Conservation (phyloP, 2,113 vertebrate genomes). For the Seriola aureovittata region DNA sequence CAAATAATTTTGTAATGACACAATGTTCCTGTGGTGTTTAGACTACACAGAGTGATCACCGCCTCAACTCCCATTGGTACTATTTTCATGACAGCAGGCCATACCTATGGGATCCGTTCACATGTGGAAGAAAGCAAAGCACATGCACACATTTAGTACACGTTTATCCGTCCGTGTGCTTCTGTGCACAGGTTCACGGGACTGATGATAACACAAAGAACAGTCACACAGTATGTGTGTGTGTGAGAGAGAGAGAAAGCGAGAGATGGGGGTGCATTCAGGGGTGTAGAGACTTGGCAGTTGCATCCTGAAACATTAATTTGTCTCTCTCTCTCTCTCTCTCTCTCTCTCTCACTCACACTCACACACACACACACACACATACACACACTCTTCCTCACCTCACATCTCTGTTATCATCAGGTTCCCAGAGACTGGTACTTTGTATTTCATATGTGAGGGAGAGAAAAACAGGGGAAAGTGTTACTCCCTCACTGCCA, state of each 20-base stretch:
- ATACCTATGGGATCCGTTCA: conserved; percentile 13
- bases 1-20: conserved; percentile 6
- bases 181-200: conserved; percentile 19
- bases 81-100: conserved; percentile 20
- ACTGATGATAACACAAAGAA: neutral
- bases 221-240: conserved; percentile 9
- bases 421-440: conserved; percentile 47
- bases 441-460: conserved; percentile 27
- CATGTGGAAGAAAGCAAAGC: conserved; percentile 1
- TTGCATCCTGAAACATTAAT: conserved; percentile 55
- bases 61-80: conserved; percentile 3
- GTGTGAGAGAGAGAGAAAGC: neutral
- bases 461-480: neutral
- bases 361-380: conserved; percentile 10
- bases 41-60: conserved; percentile 1
- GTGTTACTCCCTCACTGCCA: conserved; percentile 5
- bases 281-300: conserved; percentile 52
- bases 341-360: neutral
- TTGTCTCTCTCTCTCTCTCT: conserved; percentile 6
- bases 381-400: conserved; percentile 35
- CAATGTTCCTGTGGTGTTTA: conserved; percentile 9
- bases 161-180: neutral
- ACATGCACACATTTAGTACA: neutral
- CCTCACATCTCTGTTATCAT: conserved; percentile 55
- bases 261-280: conserved; percentile 30